phyloP scores from a whole-genome alignment of 1,140 invertebrate species.

The Dysdera silvatica region DNA sequence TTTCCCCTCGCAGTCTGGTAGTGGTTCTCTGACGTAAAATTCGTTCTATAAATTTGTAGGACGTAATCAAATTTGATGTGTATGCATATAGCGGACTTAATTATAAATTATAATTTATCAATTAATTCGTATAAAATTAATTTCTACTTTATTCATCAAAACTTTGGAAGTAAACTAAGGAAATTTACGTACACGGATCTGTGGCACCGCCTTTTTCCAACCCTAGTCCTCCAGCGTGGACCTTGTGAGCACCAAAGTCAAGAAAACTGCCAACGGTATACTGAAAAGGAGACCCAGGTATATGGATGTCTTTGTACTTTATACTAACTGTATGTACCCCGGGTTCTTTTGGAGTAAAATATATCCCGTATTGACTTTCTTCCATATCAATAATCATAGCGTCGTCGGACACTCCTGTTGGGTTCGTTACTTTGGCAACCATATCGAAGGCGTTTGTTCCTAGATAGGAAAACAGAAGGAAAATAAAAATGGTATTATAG shows the following conservation, averaged over 20 bases:
- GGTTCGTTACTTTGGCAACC: constrained; percentile 81
- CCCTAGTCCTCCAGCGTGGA: constrained; percentile 80
- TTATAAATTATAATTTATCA: too few relatives aligned
- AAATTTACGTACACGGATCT: constrained; percentile 52
- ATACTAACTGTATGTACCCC: constrained; percentile 94
- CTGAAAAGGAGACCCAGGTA: constrained; percentile 60
- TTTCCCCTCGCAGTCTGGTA: too few relatives aligned
- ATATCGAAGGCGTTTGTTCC: constrained; percentile 66
- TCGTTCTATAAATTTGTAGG: too few relatives aligned
- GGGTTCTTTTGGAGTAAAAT: constrained; percentile 91
- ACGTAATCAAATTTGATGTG: too few relatives aligned
- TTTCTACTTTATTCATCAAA: too few relatives aligned
- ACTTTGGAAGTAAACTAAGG: too few relatives aligned
- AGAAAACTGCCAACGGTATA: constrained; percentile 62
- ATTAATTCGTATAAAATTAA: too few relatives aligned
- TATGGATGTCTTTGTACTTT: constrained; percentile 92
- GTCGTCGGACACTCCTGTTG: constrained; percentile 79
- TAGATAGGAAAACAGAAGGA: background rate
- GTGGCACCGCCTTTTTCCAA: constrained; percentile 75
- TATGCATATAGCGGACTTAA: too few relatives aligned
- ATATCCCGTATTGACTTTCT: constrained; percentile 89
- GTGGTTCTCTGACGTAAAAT: too few relatives aligned
- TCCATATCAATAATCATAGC: constrained; percentile 84
- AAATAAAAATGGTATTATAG: background rate
- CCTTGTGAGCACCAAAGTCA: constrained; percentile 67